Conservation (phyloP, 2,797 vertebrate genomes). For the Chrysocyon brachyurus region DNA sequence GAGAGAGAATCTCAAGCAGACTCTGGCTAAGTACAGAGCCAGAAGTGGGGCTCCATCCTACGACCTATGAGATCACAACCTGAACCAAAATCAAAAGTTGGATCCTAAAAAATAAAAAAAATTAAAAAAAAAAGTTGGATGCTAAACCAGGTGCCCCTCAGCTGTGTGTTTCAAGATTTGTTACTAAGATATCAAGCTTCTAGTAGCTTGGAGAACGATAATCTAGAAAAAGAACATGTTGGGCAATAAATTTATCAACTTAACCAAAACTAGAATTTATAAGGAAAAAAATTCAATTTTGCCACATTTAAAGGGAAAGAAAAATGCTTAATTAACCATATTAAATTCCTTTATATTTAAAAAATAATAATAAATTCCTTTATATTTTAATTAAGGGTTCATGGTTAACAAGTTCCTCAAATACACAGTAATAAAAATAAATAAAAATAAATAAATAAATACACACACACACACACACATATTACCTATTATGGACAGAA, state of each 20-base stretch:
- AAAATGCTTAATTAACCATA: not conserved
- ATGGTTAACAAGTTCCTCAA: not conserved
- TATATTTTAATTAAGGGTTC: not conserved
- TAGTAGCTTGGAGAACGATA: not conserved
- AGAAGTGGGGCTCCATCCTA: not conserved
- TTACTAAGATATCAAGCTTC: not conserved
- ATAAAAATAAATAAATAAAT: too few relatives aligned
- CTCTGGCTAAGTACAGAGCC: not conserved
- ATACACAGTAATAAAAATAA: not conserved
- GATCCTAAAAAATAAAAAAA: not conserved
- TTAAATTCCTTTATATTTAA: not conserved
- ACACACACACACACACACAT: not conserved
- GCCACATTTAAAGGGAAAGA: not conserved
- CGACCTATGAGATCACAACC: not conserved
- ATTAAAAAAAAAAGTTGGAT: not conserved
- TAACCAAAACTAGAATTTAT: slow-evolving; percentile 27
- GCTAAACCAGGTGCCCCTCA: not conserved
- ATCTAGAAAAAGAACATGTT: not conserved
- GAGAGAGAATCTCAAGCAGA: not conserved
- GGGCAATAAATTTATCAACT: not conserved
- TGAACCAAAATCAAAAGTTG: not conserved
- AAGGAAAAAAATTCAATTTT: not conserved
- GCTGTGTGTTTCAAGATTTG: not conserved
- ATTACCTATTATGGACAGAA: not conserved
- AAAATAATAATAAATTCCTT: not conserved